Conservation (phyloP, 2,888 invertebrate genomes). For the Sarcophaga carnaria region DNA sequence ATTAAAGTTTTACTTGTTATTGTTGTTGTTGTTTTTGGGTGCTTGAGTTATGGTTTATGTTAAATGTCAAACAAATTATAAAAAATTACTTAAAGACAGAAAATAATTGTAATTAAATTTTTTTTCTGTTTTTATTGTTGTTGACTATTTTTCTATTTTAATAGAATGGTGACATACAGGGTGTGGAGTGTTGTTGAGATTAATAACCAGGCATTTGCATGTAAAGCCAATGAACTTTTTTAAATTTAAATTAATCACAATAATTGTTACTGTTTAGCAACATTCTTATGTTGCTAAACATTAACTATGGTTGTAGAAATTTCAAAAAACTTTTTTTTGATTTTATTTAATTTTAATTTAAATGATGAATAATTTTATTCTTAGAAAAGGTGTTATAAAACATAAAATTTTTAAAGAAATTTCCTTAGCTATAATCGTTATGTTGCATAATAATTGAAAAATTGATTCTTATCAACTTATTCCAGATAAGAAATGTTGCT, state of each 20-base stretch:
- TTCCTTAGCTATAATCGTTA: no score
- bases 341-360: no score
- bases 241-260: background rate
- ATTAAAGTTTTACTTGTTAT: slow-evolving; percentile 27
- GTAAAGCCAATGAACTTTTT: background rate
- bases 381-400: no score
- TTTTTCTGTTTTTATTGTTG: background rate
- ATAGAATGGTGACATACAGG: background rate
- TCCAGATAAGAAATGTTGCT: no score
- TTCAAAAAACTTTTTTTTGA: no score
- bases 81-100: slow-evolving; percentile 19
- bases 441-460: no score
- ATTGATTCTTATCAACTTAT: no score
- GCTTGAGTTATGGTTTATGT: slow-evolving; percentile 11
- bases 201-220: background rate
- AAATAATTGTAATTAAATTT: slow-evolving; percentile 15
- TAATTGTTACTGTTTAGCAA: no score
- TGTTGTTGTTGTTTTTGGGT: slow-evolving; percentile 9
- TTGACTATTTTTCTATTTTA: background rate
- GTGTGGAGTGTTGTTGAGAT: background rate
- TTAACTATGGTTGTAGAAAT: no score
- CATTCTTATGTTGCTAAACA: no score
- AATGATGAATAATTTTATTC: no score
- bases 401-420: no score
- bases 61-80: slow-evolving; percentile 34